Percentiles rank a stretch among this genome's conserved stretches.
These are phyloP conservation scores for Capromys pilorides DNA, from an alignment of 2,797 vertebrate species.

Conservation along the genomic window DNA sequence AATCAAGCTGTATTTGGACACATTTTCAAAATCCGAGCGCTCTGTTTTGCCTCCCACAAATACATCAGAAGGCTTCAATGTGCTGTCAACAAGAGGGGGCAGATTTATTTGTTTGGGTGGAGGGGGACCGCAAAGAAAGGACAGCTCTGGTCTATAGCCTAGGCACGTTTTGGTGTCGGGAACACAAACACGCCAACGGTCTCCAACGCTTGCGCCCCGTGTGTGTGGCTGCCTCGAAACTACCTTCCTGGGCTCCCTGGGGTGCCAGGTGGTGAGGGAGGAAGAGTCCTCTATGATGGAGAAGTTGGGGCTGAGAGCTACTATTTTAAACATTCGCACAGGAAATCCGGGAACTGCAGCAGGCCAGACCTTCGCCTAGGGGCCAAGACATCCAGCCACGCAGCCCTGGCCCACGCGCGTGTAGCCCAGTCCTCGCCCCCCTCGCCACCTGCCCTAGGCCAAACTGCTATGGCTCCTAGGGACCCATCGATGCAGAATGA, in stretches of 20 bases:
- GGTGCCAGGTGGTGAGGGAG: fast-evolving
- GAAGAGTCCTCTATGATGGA: background rate
- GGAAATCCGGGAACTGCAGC: constrained; percentile 67
- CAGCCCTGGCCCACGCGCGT: background rate
- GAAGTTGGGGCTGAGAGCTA: background rate
- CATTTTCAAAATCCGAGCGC: background rate
- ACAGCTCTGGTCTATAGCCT: constrained; percentile 61
- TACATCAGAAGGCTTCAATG: background rate
- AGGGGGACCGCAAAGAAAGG: constrained; percentile 61
- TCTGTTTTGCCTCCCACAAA: background rate
- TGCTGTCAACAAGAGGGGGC: background rate
- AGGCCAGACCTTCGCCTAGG: background rate
- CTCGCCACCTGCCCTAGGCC: background rate
- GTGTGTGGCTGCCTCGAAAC: background rate
- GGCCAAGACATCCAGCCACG: background rate
- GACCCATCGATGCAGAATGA: background rate
- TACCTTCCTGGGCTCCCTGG: background rate
- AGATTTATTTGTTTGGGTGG: constrained; percentile 67
- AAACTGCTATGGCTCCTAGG: background rate
- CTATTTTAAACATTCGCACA: constrained; percentile 63
- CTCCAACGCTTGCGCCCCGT: background rate
- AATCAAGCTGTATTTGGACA: background rate
- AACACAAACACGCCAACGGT: constrained; percentile 63
- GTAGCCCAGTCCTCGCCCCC: background rate
- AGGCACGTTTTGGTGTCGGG: background rate